Conservation (phyloP, 1,140 invertebrate species). For the Brachionus angularis region DNA sequence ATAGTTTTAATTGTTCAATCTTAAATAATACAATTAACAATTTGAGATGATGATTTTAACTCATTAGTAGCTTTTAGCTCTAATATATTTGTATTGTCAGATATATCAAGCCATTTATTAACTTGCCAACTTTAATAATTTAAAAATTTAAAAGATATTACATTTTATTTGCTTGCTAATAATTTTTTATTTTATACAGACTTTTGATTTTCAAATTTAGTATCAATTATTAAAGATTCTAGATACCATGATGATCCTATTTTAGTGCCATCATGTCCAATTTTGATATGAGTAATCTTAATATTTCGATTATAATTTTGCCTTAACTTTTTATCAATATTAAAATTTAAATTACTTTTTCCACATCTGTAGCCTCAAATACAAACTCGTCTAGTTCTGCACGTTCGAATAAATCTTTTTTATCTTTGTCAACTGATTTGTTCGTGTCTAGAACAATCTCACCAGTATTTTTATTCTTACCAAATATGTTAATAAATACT, state of each 20-base stretch:
- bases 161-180: too few species aligned
- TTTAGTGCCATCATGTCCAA: too few species aligned
- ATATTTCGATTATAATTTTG: too few species aligned
- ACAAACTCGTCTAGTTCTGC: slow-evolving; percentile 56
- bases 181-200: not conserved
- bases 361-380: slow-evolving; percentile 54
- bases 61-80: too few species aligned
- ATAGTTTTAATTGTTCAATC: not conserved
- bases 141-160: too few species aligned
- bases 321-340: too few species aligned
- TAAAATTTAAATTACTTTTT: slow-evolving; percentile 57
- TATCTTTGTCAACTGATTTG: not conserved
- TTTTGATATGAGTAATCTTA: slow-evolving; percentile 39
- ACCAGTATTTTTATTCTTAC: slow-evolving; percentile 58
- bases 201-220: too few species aligned
- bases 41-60: too few species aligned
- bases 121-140: not conserved
- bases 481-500: slow-evolving; percentile 58
- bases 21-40: too few species aligned
- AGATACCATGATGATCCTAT: too few species aligned
- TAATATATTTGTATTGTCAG: not conserved
- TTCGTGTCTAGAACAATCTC: not conserved
- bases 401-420: slow-evolving; percentile 50
- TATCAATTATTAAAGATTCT: too few species aligned
- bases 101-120: not conserved